These are phyloP conservation scores for Leucophenga montana DNA, from an alignment of 2,888 invertebrate genomes.

Conservation along the genomic window DNA sequence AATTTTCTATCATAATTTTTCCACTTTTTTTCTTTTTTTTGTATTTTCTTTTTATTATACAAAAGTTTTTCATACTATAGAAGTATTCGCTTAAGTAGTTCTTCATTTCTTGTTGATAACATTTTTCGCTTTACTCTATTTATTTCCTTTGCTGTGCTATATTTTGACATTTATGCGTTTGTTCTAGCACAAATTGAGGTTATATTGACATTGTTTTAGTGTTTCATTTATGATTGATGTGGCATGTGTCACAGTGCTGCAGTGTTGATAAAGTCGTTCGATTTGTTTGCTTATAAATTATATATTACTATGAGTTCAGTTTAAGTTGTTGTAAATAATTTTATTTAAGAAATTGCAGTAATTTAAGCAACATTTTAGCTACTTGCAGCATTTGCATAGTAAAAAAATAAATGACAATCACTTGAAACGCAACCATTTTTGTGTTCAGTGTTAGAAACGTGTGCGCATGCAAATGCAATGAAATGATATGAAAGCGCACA, in stretches of 20 bases:
- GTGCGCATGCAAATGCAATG: no score
- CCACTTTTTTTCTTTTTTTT: constrained; percentile 52
- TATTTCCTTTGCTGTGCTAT: background rate
- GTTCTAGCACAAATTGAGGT: constrained; percentile 50
- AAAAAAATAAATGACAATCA: background rate
- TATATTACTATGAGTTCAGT: no score
- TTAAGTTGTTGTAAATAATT: background rate
- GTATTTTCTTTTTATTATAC: background rate
- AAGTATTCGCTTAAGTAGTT: constrained; percentile 14
- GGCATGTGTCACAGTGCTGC: background rate
- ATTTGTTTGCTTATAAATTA: background rate
- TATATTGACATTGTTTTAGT: constrained; percentile 57
- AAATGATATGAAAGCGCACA: background rate
- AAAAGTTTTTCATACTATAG: constrained; percentile 14
- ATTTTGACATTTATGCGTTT: constrained; percentile 20
- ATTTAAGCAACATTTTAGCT: no score
- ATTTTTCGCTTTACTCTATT: background rate
- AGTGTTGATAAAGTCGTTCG: constrained; percentile 16
- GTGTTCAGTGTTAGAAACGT: no score
- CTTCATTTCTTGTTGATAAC: constrained; percentile 19
- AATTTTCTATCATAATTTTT: constrained; percentile 60
- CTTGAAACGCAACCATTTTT: no score
- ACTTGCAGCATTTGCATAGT: no score
- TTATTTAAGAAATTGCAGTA: no score
- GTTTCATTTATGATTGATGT: constrained; percentile 46